Evolutionary conservation across 2,797 vertebrate genomes (phyloP).

Genomic region (Geotrypetes seraphini): DNA sequence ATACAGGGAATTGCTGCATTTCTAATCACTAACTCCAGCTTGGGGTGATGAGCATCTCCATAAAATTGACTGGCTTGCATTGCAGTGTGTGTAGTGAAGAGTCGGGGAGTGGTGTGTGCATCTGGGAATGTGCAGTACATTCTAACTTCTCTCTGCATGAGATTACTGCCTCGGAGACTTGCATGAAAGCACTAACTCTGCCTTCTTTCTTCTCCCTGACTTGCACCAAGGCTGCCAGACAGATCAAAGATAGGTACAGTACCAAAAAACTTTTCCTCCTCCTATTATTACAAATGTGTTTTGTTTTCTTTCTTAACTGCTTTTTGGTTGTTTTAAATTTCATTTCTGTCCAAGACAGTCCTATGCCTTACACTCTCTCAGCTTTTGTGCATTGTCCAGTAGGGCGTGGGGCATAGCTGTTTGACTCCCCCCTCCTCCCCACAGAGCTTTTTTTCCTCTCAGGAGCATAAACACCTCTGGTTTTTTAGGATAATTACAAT

Average conservation of each 20-base stretch:
- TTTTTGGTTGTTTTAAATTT: neutral
- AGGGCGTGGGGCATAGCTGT: no score
- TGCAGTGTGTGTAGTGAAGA: no score
- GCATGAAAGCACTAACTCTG: slow-evolving; percentile 66
- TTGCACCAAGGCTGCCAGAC: slow-evolving; percentile 78
- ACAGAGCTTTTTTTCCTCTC: no score
- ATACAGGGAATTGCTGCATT: slow-evolving; percentile 8
- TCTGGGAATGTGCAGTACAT: slow-evolving; percentile 2
- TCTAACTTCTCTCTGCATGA: slow-evolving; percentile 50
- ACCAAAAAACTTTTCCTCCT: slow-evolving; percentile 31
- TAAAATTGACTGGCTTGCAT: no score
- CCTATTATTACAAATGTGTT: neutral
- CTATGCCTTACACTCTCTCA: no score
- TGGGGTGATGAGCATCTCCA: no score
- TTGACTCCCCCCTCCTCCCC: no score
- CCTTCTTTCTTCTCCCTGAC: slow-evolving; percentile 56
- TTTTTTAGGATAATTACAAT: slow-evolving; percentile 1
- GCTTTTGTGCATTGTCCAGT: no score
- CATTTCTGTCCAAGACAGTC: neutral
- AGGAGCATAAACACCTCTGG: no score
- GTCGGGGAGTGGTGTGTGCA: no score
- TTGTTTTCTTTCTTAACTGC: neutral
- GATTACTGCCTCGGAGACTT: slow-evolving; percentile 44
- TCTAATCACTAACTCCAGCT: slow-evolving; percentile 26
- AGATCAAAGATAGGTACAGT: slow-evolving; percentile 92